Percentiles rank a stretch among this genome's conserved stretches.
These are phyloP conservation scores for Digitonthophagus gazella DNA, from an alignment of 2,888 invertebrate genomes.

Conservation along the genomic window DNA sequence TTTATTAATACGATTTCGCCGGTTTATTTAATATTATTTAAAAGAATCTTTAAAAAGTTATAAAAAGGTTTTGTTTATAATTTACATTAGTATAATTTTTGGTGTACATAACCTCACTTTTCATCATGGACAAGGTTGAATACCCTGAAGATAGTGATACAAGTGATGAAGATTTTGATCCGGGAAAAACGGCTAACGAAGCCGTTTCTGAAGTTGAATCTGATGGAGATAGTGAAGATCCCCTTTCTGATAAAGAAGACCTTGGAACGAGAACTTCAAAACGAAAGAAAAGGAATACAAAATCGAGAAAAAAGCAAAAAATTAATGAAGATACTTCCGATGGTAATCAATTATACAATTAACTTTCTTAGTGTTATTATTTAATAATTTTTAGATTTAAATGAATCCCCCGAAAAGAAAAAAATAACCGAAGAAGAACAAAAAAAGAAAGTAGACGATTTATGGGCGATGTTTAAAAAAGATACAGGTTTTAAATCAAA, in stretches of 20 bases:
- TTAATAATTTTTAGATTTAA: constrained; percentile 10
- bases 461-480: constrained; percentile 78
- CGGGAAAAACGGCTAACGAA: constrained; percentile 60
- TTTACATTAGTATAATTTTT: too few species aligned
- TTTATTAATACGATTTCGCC: not conserved
- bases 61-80: too few species aligned
- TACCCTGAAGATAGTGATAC: constrained; percentile 60
- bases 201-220: constrained; percentile 67
- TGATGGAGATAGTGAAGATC: constrained; percentile 62
- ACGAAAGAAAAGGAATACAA: constrained; percentile 38
- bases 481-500: constrained; percentile 59
- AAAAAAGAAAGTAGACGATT: constrained; percentile 70
- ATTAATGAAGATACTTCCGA: constrained; percentile 30
- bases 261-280: constrained; percentile 36
- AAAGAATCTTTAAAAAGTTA: not conserved
- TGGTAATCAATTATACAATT: constrained; percentile 26
- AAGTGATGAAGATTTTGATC: constrained; percentile 78
- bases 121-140: constrained; percentile 33
- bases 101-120: constrained; percentile 10
- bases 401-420: constrained; percentile 24
- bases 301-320: constrained; percentile 38
- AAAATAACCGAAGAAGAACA: constrained; percentile 58
- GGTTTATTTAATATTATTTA: not conserved
- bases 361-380: not conserved
- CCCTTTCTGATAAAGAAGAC: constrained; percentile 56